Base-by-base conservation (phyloP, 2,888 invertebrate genomes). In the Pristionchus mayeri region DNA sequence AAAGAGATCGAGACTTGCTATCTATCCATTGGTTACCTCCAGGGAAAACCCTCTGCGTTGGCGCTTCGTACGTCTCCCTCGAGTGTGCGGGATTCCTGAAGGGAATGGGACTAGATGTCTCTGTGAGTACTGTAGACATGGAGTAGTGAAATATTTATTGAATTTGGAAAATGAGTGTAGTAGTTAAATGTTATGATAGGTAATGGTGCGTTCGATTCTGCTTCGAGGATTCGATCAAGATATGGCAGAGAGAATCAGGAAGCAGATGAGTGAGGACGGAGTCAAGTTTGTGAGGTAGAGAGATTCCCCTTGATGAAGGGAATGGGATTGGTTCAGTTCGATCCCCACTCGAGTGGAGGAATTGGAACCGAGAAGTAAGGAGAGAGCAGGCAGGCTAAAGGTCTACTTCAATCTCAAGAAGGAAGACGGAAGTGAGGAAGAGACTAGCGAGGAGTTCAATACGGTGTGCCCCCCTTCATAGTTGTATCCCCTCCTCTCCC, bases 181-280 rank as follows among this genome's bases (percentile, higher is more conserved):
- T 11, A 57, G 57, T 7, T n/a, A 18, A n/a, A 1, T 44, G 18
- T 9, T 30, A n/a, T 76, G 93, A 93, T 18, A 89, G 87, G 89
- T 95, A 2, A 94, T 95, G 94, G 94, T 94, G 3, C 93, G 95
- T 3, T 95, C 95, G 0, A 94, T 95, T 86, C 91, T 95, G 4
- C 93, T 95, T n/a, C 93, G 95, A 82, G 95, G 95, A 0, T 95
- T 95, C 91, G 95, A 95, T 90, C 94, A 94, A 90, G 94, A 95
- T 89, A 94, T 95, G 92, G 94, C 95, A 3, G 93, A 94, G 27
- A 92, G 93, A 90, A 93, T 95, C 84, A 94, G 94, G 0, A 91
- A 91, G 1, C 93, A 94, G 88, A 94, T 95, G 94, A 93, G 91
- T 57, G 89, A 90, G 0, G 93, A 94, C 85, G 94, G 94, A 2